Percentiles rank a stretch among this genome's conserved stretches.
phyloP scores from a whole-genome alignment of 1,140 invertebrate species.

The Temnothorax longispinosus region DNA sequence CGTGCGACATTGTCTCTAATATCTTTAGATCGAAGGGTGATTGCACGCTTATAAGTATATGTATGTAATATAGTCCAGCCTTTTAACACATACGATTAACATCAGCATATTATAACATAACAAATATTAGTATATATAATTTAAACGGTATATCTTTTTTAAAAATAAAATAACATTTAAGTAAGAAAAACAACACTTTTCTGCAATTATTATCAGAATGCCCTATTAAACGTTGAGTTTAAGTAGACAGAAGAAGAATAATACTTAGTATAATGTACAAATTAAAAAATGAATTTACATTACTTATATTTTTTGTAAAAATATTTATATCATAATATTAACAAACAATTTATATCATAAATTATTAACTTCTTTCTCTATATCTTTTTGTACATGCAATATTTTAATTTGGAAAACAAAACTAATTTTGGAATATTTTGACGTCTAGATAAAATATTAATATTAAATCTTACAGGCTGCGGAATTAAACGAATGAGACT shows the following conservation, averaged over 20 bases:
- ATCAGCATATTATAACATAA: not conserved
- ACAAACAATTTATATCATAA: not conserved
- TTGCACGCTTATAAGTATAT: not conserved
- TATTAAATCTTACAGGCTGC: slow-evolving; percentile 1
- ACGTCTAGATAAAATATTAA: slow-evolving; percentile 18
- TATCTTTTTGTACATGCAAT: not conserved
- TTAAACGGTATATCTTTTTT: not conserved
- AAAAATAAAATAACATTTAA: not conserved
- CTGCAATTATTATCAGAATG: not conserved
- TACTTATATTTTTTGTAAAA: not conserved
- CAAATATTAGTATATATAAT: not conserved
- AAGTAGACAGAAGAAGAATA: not conserved
- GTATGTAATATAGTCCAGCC: not conserved
- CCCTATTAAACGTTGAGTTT: not conserved
- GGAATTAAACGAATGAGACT: slow-evolving; percentile 20
- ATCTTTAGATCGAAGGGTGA: slow-evolving; percentile 40
- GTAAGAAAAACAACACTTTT: not conserved
- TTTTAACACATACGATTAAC: not conserved
- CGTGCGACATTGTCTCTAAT: not conserved
- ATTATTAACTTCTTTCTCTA: not conserved
- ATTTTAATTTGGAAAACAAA: not conserved
- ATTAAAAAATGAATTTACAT: not conserved
- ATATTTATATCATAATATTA: not conserved
- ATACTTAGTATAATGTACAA: not conserved
- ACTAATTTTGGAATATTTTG: not conserved